Percentiles rank a stretch among this genome's conserved stretches.
These are phyloP conservation scores for Mantis religiosa DNA, from an alignment of 2,888 invertebrate genomes.

Conservation along the genomic window DNA sequence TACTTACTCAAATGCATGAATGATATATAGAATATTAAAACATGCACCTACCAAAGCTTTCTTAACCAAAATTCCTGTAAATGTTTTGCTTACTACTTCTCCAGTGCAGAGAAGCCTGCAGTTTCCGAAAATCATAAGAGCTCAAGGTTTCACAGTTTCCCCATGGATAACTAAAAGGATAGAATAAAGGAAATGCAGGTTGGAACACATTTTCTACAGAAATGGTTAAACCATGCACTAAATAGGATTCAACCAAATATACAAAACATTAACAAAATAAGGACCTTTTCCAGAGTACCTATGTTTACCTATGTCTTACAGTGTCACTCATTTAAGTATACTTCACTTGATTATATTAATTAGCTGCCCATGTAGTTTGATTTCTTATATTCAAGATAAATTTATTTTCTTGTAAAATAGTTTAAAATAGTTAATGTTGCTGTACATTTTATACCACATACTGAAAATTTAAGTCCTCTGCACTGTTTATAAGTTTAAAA, in stretches of 20 bases:
- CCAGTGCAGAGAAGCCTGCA: background rate
- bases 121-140: background rate
- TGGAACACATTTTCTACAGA: background rate
- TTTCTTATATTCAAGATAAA: background rate
- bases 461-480: no score
- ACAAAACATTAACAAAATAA: background rate
- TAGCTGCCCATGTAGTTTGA: background rate
- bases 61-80: no score
- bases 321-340: background rate
- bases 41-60: no score
- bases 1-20: no score
- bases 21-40: no score
- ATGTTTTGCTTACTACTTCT: no score
- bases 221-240: slow-evolving; percentile 3
- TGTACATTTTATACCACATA: background rate
- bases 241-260: background rate
- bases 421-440: background rate
- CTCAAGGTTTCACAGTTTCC: background rate
- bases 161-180: background rate
- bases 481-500: background rate
- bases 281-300: background rate
- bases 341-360: background rate
- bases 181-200: background rate
- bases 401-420: background rate
- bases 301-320: background rate